Evolutionary conservation across 2,888 invertebrate genomes (phyloP), one percentile per base, ranked within the genome.

Genomic region (Matsumyia berberina): DNA sequence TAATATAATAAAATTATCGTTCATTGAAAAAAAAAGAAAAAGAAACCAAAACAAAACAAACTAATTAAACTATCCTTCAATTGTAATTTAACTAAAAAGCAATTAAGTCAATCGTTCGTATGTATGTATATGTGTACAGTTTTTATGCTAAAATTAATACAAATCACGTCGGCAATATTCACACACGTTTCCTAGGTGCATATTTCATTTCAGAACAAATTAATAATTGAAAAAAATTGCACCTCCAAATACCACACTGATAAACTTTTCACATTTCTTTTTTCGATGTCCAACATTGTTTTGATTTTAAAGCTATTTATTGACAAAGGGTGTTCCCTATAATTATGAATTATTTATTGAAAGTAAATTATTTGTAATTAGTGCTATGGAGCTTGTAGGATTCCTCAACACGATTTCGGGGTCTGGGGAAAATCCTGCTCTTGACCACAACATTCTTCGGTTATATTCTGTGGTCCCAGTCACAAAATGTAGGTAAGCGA

Each of bases 1-100:
- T 83, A 83, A 83, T 83, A 83, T 83, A 79, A 79, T 64, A 17
- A 44, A 31, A 15, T 67, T 60, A 66, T 79, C 31, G 57, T 73
- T 73, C 67, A 57, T 37, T 66, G 15, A 57, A 35, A 37, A 37
- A 19, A 39, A 53, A 9, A n/a, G n/a, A n/a, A n/a, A n/a, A n/a
- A n/a, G n/a, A n/a, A n/a, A n/a, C n/a, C n/a, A n/a, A 51, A 29
- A 9, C 15, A 31, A 58, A 12, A 3, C 7, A 29, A n/a, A 17
- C 31, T 6, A 9, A 46, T 35, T 72, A 66, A 11, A 46, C 64
- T 72, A 77, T 64, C 57, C 24, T 35, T 64, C 39, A 70, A 76
- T 57, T 67, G 67, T 62, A 78, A 62, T 53, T 81, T 31, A 62
- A 67, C 53, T 74, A 37, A 37, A 66, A 69, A 49, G 55, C 53